Conservation (phyloP, 1,140 invertebrate species). For the Brachionus rubens region DNA sequence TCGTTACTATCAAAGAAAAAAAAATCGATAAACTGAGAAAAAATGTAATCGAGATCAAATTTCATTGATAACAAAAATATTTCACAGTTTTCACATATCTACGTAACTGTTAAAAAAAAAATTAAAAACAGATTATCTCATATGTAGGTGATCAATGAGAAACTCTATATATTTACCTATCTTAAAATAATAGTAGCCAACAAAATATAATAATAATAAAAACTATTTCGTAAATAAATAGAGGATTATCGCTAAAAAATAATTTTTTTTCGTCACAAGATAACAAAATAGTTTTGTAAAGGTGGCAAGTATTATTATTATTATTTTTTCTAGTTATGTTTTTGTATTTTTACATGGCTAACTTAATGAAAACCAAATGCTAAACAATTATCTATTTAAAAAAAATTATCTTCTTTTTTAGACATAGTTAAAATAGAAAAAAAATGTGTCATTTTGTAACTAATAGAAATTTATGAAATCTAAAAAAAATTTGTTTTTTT, state of each 20-base stretch:
- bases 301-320: not conserved
- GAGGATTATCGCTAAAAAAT: not conserved
- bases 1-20: too few relatives aligned
- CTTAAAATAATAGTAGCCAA: too few relatives aligned
- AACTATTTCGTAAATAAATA: constrained; percentile 1
- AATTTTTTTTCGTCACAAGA: constrained; percentile 2
- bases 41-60: too few relatives aligned
- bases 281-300: constrained; percentile 13
- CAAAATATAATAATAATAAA: too few relatives aligned
- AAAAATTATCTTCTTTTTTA: not conserved
- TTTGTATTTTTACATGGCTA: too few relatives aligned
- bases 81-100: too few relatives aligned
- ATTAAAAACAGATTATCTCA: constrained; percentile 14
- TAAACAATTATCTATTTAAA: not conserved
- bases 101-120: too few relatives aligned
- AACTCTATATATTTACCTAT: not conserved
- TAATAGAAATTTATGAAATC: not conserved
- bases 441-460: constrained; percentile 33
- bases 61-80: too few relatives aligned
- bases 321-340: not conserved
- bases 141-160: not conserved
- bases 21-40: too few relatives aligned
- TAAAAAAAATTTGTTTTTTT: constrained; percentile 1
- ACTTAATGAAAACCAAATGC: not conserved
- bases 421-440: not conserved